Conservation (phyloP, 1,140 invertebrate species). For the Drosophila arawakana region DNA sequence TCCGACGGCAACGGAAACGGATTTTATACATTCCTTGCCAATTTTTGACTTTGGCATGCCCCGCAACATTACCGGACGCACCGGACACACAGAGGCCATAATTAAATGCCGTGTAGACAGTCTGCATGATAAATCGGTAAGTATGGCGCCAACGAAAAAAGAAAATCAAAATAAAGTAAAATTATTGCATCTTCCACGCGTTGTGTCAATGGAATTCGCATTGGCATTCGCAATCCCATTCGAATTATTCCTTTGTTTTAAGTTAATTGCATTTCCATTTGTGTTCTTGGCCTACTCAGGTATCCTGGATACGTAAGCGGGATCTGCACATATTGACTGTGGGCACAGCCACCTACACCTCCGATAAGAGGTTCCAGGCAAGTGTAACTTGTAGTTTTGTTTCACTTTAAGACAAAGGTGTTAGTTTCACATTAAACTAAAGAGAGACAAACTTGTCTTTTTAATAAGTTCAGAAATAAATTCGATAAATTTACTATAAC, state of each 20-base stretch:
- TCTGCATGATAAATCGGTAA: slow-evolving; percentile 92
- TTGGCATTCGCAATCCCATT: slow-evolving; percentile 16
- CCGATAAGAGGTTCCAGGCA: slow-evolving; percentile 89
- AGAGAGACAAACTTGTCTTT: too few relatives aligned
- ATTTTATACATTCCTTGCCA: slow-evolving; percentile 62
- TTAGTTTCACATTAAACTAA: background rate
- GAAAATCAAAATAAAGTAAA: background rate
- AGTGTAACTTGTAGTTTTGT: slow-evolving; percentile 13
- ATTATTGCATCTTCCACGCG: too few relatives aligned
- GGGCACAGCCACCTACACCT: slow-evolving; percentile 90
- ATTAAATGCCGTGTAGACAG: slow-evolving; percentile 93
- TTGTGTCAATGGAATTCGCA: background rate
- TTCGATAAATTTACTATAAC: too few relatives aligned
- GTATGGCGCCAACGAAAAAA: slow-evolving; percentile 4
- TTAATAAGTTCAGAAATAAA: too few relatives aligned
- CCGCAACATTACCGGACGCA: slow-evolving; percentile 92
- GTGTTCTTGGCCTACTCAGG: slow-evolving; percentile 84
- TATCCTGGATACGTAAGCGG: slow-evolving; percentile 91
- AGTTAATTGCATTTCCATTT: slow-evolving; percentile 48
- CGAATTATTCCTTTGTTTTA: slow-evolving; percentile 23
- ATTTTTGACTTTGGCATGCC: slow-evolving; percentile 91
- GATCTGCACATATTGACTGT: slow-evolving; percentile 92
- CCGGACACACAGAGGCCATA: slow-evolving; percentile 93
- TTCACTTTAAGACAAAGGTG: background rate
- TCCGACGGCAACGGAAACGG: slow-evolving; percentile 37